Percentiles rank a stretch among this genome's conserved stretches.
phyloP scores from a whole-genome alignment of 2,113 vertebrate genomes.

The Sigmodon hispidus region DNA sequence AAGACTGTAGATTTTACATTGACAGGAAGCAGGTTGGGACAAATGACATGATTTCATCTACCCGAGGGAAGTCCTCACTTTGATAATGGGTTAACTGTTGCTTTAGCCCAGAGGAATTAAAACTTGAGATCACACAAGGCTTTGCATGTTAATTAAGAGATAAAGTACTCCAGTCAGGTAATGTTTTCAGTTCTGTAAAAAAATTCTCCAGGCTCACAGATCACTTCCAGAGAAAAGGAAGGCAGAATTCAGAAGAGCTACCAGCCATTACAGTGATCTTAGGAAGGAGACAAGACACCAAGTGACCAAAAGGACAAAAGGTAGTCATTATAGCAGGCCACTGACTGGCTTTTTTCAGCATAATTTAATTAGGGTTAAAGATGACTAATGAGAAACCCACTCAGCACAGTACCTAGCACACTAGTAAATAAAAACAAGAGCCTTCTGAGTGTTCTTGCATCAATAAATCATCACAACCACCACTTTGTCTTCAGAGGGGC shows the following conservation, averaged over 20 bases:
- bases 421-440: not conserved
- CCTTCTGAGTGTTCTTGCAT: not conserved
- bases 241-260: not conserved
- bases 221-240: not conserved
- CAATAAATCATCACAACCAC: no score
- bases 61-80: conserved; percentile 18
- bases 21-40: conserved; percentile 14
- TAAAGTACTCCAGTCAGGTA: not conserved
- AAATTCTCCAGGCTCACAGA: not conserved
- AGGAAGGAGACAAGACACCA: not conserved
- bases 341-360: not conserved
- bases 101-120: not conserved
- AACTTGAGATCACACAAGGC: not conserved
- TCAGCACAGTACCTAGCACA: not conserved
- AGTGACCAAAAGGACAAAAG: not conserved
- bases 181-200: not conserved
- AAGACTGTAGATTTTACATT: conserved; percentile 50
- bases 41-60: not conserved
- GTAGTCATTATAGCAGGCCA: no score
- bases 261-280: not conserved
- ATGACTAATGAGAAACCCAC: not conserved
- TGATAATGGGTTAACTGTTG: not conserved
- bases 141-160: not conserved
- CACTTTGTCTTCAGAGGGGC: not conserved
- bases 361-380: not conserved